These are phyloP conservation scores for Carcinoscorpius rotundicauda DNA, from an alignment of 1,140 invertebrate genomes.

Conservation along the genomic window DNA sequence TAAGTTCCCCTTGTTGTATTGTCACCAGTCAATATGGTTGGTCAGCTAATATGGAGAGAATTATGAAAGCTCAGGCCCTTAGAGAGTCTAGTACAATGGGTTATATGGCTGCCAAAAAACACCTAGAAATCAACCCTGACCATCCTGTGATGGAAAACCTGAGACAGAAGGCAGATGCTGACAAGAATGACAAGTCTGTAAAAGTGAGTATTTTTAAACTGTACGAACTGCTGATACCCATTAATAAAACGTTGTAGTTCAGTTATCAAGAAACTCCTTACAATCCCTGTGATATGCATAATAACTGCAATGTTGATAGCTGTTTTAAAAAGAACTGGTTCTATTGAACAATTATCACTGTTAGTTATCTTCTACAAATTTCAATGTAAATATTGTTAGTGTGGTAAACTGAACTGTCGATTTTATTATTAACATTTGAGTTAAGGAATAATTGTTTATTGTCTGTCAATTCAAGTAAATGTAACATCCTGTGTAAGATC, in stretches of 20 bases:
- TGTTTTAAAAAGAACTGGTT: no score
- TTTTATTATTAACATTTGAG: no score
- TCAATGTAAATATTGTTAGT: neutral
- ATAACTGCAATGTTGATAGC: no score
- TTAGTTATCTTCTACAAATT: neutral
- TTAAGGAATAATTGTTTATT: no score
- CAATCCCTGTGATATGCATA: no score
- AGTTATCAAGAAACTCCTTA: no score
- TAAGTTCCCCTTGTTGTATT: slow-evolving; percentile 95
- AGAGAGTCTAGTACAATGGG: slow-evolving; percentile 93
- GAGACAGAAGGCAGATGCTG: slow-evolving; percentile 76
- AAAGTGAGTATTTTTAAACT: slow-evolving; percentile 37
- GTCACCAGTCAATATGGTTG: slow-evolving; percentile 98
- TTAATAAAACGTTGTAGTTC: no score
- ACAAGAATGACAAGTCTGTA: slow-evolving; percentile 96
- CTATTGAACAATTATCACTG: no score
- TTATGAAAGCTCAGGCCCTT: slow-evolving; percentile 97
- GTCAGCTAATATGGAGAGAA: slow-evolving; percentile 99
- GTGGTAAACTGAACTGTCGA: no score
- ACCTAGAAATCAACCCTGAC: slow-evolving; percentile 95
- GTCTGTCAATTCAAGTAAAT: neutral
- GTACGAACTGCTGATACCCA: no score
- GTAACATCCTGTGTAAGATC: neutral
- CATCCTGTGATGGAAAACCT: slow-evolving; percentile 87
- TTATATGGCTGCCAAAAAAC: slow-evolving; percentile 96